Conservation (phyloP, 2,113 vertebrate species). For the Sylvilagus bachmani region DNA sequence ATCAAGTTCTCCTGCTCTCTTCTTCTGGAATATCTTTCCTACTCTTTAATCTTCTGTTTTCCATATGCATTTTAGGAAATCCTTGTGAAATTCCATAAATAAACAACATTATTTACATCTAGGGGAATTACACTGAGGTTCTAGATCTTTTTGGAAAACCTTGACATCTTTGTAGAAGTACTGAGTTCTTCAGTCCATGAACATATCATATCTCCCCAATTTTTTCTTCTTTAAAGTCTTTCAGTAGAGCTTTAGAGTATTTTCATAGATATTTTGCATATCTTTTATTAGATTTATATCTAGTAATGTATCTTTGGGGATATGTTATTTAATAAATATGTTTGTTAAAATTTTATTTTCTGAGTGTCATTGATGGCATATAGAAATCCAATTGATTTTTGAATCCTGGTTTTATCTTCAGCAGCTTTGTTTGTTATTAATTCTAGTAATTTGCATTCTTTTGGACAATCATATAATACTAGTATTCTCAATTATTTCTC, state of each 20-base stretch:
- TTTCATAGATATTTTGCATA: not conserved
- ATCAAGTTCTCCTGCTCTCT: not conserved
- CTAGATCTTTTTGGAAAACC: not conserved
- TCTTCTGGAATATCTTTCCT: not conserved
- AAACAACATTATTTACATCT: not conserved
- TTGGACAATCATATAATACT: not conserved
- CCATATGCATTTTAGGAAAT: not conserved
- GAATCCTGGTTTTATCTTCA: not conserved
- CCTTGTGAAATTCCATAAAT: slow-evolving; percentile 7
- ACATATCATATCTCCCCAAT: not conserved
- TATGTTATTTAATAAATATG: not conserved
- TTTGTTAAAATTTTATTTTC: not conserved
- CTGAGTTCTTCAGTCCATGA: not conserved
- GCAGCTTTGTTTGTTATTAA: not conserved
- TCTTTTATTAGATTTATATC: not conserved
- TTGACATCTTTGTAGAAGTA: not conserved
- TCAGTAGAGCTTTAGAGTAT: not conserved
- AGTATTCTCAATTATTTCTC: not conserved
- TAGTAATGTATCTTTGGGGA: not conserved
- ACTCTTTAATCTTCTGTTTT: not conserved
- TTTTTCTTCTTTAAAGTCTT: not conserved
- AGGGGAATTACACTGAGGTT: not conserved
- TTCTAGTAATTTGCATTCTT: not conserved
- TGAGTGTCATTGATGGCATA: not conserved
- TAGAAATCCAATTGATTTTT: slow-evolving; percentile 24